Evolutionary conservation across 2,113 vertebrate genomes (phyloP), one percentile per base, ranked within the genome.

Genomic region (Uria aalge): DNA sequence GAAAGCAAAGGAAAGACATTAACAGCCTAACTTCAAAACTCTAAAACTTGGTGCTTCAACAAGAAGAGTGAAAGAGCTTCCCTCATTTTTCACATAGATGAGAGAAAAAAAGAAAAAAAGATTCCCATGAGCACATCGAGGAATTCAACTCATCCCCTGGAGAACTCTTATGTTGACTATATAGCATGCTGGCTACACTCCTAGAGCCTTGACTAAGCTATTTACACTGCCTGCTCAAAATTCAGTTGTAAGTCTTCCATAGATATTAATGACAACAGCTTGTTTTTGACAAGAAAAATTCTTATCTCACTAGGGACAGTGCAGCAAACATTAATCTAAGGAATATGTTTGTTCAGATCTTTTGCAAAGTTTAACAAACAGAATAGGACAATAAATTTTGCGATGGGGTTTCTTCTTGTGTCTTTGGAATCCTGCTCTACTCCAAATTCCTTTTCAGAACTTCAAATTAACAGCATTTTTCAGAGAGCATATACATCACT

Each of bases 401-500:
- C 8, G 60, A 21, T 2, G 0, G 67, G 20, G 7, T 40, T 83
- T 76, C 8, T 27, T 78, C 40, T 50, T 30, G 5, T 48, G 36
- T 36, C 52, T 75, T 85, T 79, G 36, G 43, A 94, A 79, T 59
- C 26, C 62, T 56, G 63, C 14, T 24, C 41, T 47, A 75, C 12
- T 52, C 36, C 15, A 48, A 83, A 73, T 41, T 19, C 26, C 34
- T 62, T 3, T 45, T 45, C 41, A 69, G 14, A 56, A 53, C 14
- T 52, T 68, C 68, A 90, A 67, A 75, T n/a, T 32, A 41, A 45
- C 19, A 15, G 5, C 6, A 41, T 78, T 92, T 86, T 64, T 29
- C 14, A 72, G 8, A 32, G 12, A 8, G 11, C 2, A 0, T 2
- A 18, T 32, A 23, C 18, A 56, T 30, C 12, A 57, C 18, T 80